These are phyloP conservation scores for Asbolus verrucosus DNA, from an alignment of 1,140 invertebrate species.

Conservation along the genomic window DNA sequence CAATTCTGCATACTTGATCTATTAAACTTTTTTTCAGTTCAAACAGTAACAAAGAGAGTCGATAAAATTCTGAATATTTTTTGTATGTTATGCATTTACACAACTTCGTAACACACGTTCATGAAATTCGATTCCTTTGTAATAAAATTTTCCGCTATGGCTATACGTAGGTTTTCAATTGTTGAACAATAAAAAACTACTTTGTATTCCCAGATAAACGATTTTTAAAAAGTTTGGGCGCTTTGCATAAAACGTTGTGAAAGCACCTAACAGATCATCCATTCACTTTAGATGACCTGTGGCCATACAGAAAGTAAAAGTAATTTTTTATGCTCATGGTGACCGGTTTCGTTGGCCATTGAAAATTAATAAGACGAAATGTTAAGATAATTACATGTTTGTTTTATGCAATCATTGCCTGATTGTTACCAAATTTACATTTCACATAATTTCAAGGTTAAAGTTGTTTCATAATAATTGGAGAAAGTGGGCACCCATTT, in stretches of 20 bases:
- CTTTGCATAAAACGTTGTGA: too few relatives aligned
- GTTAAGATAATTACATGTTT: slow-evolving; percentile 11
- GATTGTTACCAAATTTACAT: slow-evolving; percentile 4
- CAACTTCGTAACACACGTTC: too few relatives aligned
- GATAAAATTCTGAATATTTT: too few relatives aligned
- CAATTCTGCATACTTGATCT: too few relatives aligned
- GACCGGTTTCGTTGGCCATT: not conserved
- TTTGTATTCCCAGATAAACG: not conserved
- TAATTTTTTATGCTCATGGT: not conserved
- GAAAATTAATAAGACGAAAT: slow-evolving; percentile 4
- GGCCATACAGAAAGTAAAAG: slow-evolving; percentile 24
- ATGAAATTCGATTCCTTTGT: too few relatives aligned
- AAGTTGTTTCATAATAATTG: slow-evolving; percentile 10
- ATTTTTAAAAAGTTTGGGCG: too few relatives aligned
- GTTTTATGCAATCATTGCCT: slow-evolving; percentile 8
- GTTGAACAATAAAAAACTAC: not conserved
- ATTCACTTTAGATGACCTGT: slow-evolving; percentile 15
- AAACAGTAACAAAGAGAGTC: too few relatives aligned
- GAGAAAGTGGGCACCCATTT: slow-evolving; percentile 27
- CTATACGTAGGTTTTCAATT: too few relatives aligned
- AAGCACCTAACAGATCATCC: slow-evolving; percentile 1
- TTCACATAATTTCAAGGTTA: slow-evolving; percentile 36
- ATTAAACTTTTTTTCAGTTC: too few relatives aligned
- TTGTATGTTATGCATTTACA: too few relatives aligned
- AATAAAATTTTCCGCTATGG: too few relatives aligned